Conservation (phyloP, 2,113 vertebrate species). For the Scartelaos histophorus region DNA sequence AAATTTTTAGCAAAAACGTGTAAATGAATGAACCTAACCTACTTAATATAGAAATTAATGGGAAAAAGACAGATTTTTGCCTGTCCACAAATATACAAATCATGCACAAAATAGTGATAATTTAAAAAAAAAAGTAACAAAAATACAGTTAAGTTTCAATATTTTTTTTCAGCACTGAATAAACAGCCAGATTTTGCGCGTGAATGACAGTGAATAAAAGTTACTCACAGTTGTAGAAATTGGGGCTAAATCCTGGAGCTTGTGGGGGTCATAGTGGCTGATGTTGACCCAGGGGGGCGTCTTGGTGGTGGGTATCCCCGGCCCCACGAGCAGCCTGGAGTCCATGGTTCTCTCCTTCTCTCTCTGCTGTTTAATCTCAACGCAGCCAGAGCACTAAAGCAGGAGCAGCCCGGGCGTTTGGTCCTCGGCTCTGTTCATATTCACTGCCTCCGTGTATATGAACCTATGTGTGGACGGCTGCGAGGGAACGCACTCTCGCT, state of each 20-base stretch:
- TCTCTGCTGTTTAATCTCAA: not conserved
- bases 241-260: slow-evolving; percentile 66
- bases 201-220: not conserved
- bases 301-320: slow-evolving; percentile 53
- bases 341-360: slow-evolving; percentile 44
- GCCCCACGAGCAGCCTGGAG: slow-evolving; percentile 53
- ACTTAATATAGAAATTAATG: no score
- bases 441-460: slow-evolving; percentile 29
- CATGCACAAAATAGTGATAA: no score
- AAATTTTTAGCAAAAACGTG: no score
- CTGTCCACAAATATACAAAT: no score
- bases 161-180: no score
- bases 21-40: no score
- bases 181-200: not conserved
- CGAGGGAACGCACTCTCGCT: slow-evolving; percentile 20
- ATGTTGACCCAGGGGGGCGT: slow-evolving; percentile 65
- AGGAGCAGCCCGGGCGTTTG: slow-evolving; percentile 12
- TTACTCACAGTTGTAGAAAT: slow-evolving; percentile 77
- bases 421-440: slow-evolving; percentile 33
- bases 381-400: not conserved
- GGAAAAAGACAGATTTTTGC: no score
- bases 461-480: slow-evolving; percentile 31
- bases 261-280: slow-evolving; percentile 59
- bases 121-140: no score
- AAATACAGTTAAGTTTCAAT: no score